These are phyloP conservation scores for Diplolepis rosae DNA, from an alignment of 2,888 invertebrate species.

Conservation along the genomic window DNA sequence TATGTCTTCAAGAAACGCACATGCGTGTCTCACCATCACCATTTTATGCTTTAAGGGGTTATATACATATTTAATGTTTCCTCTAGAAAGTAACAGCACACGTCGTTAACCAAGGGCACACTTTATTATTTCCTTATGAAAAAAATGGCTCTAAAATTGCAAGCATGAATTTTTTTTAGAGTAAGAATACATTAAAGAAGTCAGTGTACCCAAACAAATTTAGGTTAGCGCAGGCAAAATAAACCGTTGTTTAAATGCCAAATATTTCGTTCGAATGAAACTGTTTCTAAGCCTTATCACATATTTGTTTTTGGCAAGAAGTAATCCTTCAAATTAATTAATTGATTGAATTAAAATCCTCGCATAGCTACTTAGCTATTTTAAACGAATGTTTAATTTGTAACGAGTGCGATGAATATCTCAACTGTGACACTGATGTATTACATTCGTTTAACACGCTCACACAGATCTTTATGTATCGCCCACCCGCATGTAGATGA, in stretches of 20 bases:
- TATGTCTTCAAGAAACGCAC: conserved; percentile 25
- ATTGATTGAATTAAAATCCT: conserved; percentile 13
- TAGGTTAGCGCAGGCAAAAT: background rate
- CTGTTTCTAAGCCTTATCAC: no score
- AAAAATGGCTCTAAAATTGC: conserved; percentile 3
- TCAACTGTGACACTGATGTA: conserved; percentile 22
- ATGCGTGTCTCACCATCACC: background rate
- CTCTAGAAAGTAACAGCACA: conserved; percentile 17
- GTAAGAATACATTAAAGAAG: background rate
- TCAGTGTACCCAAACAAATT: background rate
- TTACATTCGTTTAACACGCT: conserved; percentile 15
- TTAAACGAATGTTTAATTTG: conserved; percentile 21
- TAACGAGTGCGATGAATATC: conserved; percentile 19
- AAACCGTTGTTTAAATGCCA: no score
- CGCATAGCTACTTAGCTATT: background rate
- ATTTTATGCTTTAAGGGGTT: conserved; percentile 21
- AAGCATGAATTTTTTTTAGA: background rate
- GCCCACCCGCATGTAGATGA: conserved; percentile 7
- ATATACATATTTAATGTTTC: conserved; percentile 16
- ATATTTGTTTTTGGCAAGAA: no score
- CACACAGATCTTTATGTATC: conserved; percentile 7
- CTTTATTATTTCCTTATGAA: conserved; percentile 21
- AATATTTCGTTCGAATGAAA: no score
- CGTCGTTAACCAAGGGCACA: conserved; percentile 8
- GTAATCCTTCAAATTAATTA: background rate